Base-by-base conservation (phyloP, 2,888 invertebrate species). In the Acleris sparsana region DNA sequence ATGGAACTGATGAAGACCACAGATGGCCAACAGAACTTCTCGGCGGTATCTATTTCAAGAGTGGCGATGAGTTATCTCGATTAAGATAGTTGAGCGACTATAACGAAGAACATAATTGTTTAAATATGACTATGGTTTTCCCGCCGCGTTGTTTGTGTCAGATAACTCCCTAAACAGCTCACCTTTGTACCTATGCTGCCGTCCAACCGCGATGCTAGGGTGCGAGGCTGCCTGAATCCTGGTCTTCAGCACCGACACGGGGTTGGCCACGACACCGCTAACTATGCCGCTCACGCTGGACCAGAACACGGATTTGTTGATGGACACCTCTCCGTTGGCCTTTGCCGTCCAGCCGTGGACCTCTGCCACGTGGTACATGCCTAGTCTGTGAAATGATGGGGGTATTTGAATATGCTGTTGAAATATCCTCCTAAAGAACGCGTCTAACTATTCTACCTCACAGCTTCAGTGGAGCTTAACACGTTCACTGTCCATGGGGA, bases 161-260 rank as follows among this genome's bases (percentile, higher is more conserved):
- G n/a, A n/a, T n/a, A n/a, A n/a, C 6, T n/a, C n/a, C 46, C 17
- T 1, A 2, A 17, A 43, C n/a, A 18, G 59, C 48, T 22, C 74
- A 90, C 92, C 92, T 71, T 85, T 87, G 82, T 97, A 96, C 9
- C 93, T 84, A 85, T 97, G 96, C 80, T 98, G 98, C 80, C 95
- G 93, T 0, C 97, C 98, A 1, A 98, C 98, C 20, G 97, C 97
- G 74, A 97, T 97, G 59, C 94, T 93, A 7, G 94, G 93, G 55
- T 94, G 94, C 7, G 97, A 94, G 71, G 95, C 93, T 0, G 97
- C 94, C 82, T 98, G 97, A 62, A 97, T 93, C 70, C 92, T 84
- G 1, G 97, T 97, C 91, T 98, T 98, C 11, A 98, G 92, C 80
- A 97, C 93, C 69, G 95, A 97, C 46, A 96, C 93, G 0, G 97